phyloP scores from a whole-genome alignment of 2,797 vertebrate species.

The Anabacerthia variegaticeps region DNA sequence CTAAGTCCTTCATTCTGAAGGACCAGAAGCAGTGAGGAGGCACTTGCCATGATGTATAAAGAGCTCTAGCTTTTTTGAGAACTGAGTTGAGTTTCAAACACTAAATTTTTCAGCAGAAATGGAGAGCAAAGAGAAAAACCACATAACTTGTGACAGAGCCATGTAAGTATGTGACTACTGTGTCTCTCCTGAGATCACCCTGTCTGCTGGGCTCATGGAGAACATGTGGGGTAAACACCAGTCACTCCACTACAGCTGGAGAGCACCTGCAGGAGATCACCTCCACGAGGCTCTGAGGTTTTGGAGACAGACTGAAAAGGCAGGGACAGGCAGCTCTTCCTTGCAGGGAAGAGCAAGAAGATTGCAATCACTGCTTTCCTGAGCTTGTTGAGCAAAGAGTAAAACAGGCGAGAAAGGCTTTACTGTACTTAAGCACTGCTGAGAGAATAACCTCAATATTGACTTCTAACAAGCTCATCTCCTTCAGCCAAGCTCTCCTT shows the following conservation, averaged over 20 bases:
- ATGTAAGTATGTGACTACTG: fast-evolving
- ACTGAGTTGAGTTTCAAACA: background rate
- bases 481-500: background rate
- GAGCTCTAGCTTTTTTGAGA: background rate
- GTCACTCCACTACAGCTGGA: background rate
- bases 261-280: background rate
- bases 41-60: background rate
- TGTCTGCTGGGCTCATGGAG: fast-evolving
- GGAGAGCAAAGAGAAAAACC: background rate
- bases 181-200: background rate
- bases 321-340: background rate
- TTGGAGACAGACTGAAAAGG: background rate
- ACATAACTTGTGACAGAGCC: background rate
- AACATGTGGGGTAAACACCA: fast-evolving
- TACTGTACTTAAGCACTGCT: background rate
- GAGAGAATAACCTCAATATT: background rate
- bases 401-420: background rate
- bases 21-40: background rate
- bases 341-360: background rate
- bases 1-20: background rate
- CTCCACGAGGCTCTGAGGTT: background rate
- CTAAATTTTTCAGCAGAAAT: background rate
- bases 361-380: background rate
- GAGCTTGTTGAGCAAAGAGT: background rate
- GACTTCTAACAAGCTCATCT: background rate